These are phyloP conservation scores for Bubo bubo DNA, from an alignment of 2,113 vertebrate genomes.

Conservation along the genomic window DNA sequence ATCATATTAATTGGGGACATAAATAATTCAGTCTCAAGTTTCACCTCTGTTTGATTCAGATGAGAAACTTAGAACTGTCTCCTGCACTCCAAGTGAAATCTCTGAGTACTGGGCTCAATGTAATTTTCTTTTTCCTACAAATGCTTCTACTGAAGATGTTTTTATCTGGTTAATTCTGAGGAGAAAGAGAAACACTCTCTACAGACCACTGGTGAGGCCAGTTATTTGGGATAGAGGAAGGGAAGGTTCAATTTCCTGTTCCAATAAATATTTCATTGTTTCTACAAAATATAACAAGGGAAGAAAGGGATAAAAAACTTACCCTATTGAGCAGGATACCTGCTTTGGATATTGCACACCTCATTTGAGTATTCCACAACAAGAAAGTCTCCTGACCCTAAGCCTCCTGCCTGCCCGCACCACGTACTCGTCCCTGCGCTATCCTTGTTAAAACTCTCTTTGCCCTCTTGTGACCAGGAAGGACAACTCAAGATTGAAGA, in stretches of 20 bases:
- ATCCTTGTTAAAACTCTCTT: neutral
- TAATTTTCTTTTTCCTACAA: neutral
- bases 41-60: neutral
- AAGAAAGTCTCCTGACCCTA: neutral
- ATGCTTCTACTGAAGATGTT: neutral
- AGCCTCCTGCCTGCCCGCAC: neutral
- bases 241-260: neutral
- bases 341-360: neutral
- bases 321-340: neutral
- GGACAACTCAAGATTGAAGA: neutral
- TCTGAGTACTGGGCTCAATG: neutral
- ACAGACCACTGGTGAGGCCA: neutral
- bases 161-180: neutral
- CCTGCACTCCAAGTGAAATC: neutral
- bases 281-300: neutral
- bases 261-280: neutral
- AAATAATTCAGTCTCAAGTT: neutral
- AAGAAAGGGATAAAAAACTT: neutral
- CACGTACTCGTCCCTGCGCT: rapidly evolving
- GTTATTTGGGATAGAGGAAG: neutral
- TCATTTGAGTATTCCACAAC: neutral
- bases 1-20: neutral
- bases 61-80: neutral
- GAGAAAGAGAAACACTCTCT: neutral
- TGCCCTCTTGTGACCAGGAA: neutral